Base-by-base conservation (phyloP, 2,113 vertebrate species). In the Dolichotis patagonum region DNA sequence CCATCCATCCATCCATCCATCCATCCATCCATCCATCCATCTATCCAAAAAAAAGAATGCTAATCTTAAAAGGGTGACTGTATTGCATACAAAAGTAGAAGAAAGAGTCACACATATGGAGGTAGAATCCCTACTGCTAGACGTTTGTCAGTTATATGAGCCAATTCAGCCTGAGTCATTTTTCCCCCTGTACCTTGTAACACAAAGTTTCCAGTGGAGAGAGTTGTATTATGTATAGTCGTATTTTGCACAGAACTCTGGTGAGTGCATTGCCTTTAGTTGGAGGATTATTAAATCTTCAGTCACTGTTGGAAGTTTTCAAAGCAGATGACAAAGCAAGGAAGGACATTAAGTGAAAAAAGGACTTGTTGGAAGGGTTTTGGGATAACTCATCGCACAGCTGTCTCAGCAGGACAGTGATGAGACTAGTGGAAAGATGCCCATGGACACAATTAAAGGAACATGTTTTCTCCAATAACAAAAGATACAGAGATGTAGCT, bases 301-400 rank as follows among this genome's bases (percentile, higher is more conserved):
- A 43, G 46, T 91, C 78, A 75, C 85, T 81, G 22, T 91, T 96
- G 88, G 81, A 86, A 93, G 30, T 93, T 88, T 88, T 80, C 28
- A 17, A 63, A 80, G 92, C 49, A 95, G 54, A 93, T 81, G 75
- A 86, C 82, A 92, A 95, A 90, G 81, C 87, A 96, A 95, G 46
- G 91, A 85, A 91, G 85, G 73, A 83, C 22, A 63, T 90, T 94
- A 80, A 58, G n/a, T 82, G 35, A 78, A 83, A 94, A 90, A 49
- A 26, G n/a, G 56, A 82, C 92, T 81, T 90, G 62, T 96, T 95
- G 90, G 81, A 71, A 94, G 43, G 56, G 67, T 87, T 80, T 87
- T 80, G 43, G 75, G 62, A 86, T 90, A 96, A 73, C 75, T 92
- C 56, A 87, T 84, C 24, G 24, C 14, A n/a, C 26, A 26, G 17